These are phyloP conservation scores for Lysandra bellargus DNA, from an alignment of 2,888 invertebrate species.

Conservation along the genomic window DNA sequence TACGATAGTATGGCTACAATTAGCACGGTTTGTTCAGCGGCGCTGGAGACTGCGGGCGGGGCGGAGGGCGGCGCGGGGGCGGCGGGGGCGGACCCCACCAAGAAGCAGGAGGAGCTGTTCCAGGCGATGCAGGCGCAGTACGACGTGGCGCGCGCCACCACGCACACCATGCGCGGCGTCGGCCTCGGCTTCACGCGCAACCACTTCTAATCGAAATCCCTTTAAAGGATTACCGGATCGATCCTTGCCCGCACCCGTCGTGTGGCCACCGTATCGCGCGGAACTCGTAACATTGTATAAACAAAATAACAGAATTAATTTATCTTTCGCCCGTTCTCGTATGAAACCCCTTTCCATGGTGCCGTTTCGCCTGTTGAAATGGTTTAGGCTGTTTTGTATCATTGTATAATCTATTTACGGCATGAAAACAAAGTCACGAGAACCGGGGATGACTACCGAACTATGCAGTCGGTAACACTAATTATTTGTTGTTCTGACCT, in stretches of 20 bases:
- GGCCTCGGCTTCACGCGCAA: constrained; percentile 87
- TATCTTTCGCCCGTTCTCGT: background rate
- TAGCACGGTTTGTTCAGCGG: background rate
- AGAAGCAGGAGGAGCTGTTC: constrained; percentile 92
- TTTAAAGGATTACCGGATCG: background rate
- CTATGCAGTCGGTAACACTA: background rate
- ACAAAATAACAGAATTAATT: no score
- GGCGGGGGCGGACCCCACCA: constrained; percentile 79
- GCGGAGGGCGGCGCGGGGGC: constrained; percentile 36
- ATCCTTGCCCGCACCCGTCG: background rate
- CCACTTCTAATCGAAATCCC: constrained; percentile 53
- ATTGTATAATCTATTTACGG: background rate
- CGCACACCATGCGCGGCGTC: constrained; percentile 96
- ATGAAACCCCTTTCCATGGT: background rate
- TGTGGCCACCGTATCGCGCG: background rate
- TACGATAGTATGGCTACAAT: background rate
- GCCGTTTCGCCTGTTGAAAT: background rate
- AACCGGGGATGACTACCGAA: background rate
- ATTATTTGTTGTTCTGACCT: background rate
- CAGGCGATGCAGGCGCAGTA: constrained; percentile 97
- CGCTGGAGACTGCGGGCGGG: constrained; percentile 33
- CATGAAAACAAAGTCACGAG: background rate
- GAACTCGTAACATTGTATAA: background rate
- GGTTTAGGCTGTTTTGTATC: background rate
- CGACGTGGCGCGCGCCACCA: constrained; percentile 96